Conservation (phyloP, 1,140 invertebrate species). For the Monomorium pharaonis region DNA sequence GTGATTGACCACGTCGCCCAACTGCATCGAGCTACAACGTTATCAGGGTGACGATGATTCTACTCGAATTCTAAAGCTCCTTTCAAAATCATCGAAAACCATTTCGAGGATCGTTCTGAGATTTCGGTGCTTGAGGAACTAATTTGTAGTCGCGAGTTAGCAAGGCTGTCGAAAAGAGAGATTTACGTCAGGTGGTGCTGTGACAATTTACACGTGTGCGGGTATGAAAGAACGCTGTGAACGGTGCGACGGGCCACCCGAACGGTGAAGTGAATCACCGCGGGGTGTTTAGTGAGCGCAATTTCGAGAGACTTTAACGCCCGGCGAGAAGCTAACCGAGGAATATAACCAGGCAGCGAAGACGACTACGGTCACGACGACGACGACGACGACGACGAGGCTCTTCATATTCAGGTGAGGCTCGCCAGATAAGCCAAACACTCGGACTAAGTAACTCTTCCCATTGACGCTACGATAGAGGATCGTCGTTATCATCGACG, state of each 20-base stretch:
- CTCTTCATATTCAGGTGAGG: constrained; percentile 71
- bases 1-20: constrained; percentile 66
- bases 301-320: constrained; percentile 78
- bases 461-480: constrained; percentile 29
- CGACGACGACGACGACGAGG: constrained; percentile 60
- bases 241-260: constrained; percentile 64
- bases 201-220: constrained; percentile 62
- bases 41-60: constrained; percentile 7
- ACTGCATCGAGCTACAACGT: constrained; percentile 48
- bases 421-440: constrained; percentile 18
- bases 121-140: not conserved
- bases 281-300: constrained; percentile 76
- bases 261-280: constrained; percentile 68
- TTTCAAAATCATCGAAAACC: not conserved
- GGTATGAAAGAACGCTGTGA: constrained; percentile 66
- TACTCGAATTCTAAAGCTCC: not conserved
- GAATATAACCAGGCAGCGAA: constrained; percentile 68
- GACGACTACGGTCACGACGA: constrained; percentile 50
- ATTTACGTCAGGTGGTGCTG: constrained; percentile 34
- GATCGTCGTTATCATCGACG: constrained; percentile 2
- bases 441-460: constrained; percentile 26
- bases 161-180: not conserved
- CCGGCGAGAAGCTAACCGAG: constrained; percentile 64
- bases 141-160: not conserved
- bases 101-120: not conserved